A percentile compares a stretch with the other conserved stretches of the same genome.
These are phyloP conservation scores for Brachypodius melanocephalos DNA, from an alignment of 2,113 vertebrate genomes.

Conservation along the genomic window DNA sequence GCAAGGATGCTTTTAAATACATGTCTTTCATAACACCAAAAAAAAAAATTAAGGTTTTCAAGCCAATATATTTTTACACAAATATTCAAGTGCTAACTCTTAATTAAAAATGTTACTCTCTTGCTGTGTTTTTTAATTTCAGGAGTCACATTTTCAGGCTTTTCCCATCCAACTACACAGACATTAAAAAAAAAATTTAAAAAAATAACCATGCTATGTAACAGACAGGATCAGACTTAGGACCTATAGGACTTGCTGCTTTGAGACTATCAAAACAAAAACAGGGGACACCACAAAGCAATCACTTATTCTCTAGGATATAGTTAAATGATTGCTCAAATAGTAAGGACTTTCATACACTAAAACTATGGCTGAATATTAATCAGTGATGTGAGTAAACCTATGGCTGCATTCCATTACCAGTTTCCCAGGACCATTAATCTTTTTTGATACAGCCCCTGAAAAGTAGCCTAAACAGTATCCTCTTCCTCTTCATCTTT, in stretches of 20 bases:
- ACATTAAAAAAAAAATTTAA: background rate
- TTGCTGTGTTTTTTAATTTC: background rate
- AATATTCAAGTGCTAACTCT: background rate
- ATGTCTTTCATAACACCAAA: rapidly evolving
- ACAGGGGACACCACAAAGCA: background rate
- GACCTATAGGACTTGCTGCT: background rate
- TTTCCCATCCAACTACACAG: background rate
- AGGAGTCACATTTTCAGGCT: background rate
- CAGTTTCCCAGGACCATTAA: background rate
- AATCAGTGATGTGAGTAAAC: background rate
- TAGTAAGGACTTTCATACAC: background rate
- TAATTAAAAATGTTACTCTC: background rate
- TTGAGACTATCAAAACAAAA: background rate
- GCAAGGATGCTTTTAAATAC: background rate
- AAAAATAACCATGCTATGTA: background rate
- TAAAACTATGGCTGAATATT: background rate
- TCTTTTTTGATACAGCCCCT: background rate
- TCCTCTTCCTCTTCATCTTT: background rate
- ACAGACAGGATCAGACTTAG: background rate
- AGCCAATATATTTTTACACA: background rate
- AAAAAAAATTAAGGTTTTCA: background rate
- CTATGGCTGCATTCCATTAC: background rate
- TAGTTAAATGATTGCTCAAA: background rate
- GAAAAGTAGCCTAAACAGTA: background rate
- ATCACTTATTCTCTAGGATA: background rate